These are phyloP conservation scores for Tyrannus savana DNA, from an alignment of 2,113 vertebrate genomes.

Conservation along the genomic window DNA sequence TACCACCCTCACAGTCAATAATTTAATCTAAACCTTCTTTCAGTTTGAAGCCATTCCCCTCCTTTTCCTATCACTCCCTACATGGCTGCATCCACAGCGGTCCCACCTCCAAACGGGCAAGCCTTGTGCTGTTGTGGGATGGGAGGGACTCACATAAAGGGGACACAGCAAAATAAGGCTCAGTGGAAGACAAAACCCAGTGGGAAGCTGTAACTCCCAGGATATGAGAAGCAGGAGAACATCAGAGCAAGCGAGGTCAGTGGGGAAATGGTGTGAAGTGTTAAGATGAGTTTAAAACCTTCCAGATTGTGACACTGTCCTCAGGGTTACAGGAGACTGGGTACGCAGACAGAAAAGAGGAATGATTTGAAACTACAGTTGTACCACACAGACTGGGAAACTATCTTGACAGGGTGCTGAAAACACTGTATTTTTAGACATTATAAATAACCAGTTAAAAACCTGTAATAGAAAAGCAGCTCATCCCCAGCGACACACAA, in stretches of 20 bases:
- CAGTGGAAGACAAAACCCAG: background rate
- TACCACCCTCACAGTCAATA: background rate
- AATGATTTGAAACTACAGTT: background rate
- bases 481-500: accelerated
- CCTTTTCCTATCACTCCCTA: background rate
- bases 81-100: accelerated
- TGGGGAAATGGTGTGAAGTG: accelerated
- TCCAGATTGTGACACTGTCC: background rate
- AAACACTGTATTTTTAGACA: conserved; percentile 8
- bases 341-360: background rate
- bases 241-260: background rate
- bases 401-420: conserved; percentile 13
- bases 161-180: background rate
- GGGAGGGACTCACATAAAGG: accelerated
- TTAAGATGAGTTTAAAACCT: background rate
- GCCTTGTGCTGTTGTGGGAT: background rate
- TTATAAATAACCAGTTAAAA: conserved; percentile 21
- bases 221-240: background rate
- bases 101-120: accelerated
- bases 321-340: background rate
- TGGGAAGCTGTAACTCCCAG: background rate
- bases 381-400: background rate
- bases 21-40: background rate
- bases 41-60: background rate
- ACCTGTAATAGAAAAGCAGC: background rate